A percentile compares a stretch with the other conserved stretches of the same genome.
Conservation (phyloP, 2,888 invertebrate genomes). For the Fragum sueziense region DNA sequence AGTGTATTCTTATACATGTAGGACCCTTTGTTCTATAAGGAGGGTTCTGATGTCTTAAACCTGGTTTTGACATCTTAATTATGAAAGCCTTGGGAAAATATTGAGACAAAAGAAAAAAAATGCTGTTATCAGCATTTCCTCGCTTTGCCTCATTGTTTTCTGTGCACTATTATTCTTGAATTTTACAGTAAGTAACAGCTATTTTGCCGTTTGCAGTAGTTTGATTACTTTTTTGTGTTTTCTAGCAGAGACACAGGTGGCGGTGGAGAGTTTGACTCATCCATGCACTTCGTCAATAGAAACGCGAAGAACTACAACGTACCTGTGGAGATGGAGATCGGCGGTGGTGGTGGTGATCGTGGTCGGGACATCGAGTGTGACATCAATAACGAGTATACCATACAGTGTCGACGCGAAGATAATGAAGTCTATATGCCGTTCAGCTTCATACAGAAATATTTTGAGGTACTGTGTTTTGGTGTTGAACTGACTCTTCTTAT, state of each 20-base stretch:
- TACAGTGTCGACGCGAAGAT: conserved; percentile 90
- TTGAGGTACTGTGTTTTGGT: no score
- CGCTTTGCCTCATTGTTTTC: background rate
- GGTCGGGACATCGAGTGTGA: conserved; percentile 85
- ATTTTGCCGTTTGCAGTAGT: no score
- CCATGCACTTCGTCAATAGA: conserved; percentile 48
- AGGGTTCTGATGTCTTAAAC: no score
- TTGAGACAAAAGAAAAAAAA: background rate
- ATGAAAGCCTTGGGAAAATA: background rate
- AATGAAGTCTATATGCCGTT: conserved; percentile 96
- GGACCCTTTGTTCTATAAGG: no score
- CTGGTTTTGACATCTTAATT: no score
- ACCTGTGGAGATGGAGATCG: conserved; percentile 48
- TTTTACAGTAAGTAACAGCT: no score
- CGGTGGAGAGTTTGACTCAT: conserved; percentile 24
- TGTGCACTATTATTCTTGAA: no score
- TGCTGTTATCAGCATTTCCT: background rate
- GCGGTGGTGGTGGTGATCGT: conserved; percentile 38
- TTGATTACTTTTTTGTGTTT: no score
- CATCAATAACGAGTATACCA: conserved; percentile 93
- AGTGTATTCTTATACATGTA: no score
- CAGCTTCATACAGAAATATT: conserved; percentile 95
- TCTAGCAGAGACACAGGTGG: background rate
- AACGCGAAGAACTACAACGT: conserved; percentile 59
- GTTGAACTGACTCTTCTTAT: no score